A percentile compares a stretch with the other conserved stretches of the same genome.
Conservation (phyloP, 2,888 invertebrate species). For the Congeria kusceri region DNA sequence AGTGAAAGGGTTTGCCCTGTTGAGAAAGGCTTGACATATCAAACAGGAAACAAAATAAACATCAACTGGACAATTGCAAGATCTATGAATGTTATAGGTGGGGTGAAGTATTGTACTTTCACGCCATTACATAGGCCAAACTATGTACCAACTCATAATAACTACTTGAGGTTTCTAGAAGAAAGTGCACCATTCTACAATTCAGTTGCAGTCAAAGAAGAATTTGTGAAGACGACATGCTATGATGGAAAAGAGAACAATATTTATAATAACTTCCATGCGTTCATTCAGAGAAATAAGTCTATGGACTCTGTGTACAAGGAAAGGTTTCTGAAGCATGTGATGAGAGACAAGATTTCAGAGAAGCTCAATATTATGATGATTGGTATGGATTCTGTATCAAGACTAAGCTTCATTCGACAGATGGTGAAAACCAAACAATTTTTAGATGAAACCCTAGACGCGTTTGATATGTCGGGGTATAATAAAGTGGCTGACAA, state of each 20-base stretch:
- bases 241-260: conserved; percentile 69
- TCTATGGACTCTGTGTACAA: conserved; percentile 54
- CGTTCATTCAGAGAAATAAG: conserved; percentile 74
- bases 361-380: conserved; percentile 90
- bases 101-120: conserved; percentile 79
- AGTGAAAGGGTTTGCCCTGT: conserved; percentile 67
- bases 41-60: conserved; percentile 58
- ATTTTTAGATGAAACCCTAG: conserved; percentile 88
- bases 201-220: conserved; percentile 62
- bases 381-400: conserved; percentile 94
- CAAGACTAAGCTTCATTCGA: conserved; percentile 93
- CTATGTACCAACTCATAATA: conserved; percentile 57
- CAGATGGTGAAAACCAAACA: conserved; percentile 90
- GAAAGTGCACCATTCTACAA: conserved; percentile 57
- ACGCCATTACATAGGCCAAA: conserved; percentile 72
- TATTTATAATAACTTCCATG: conserved; percentile 80
- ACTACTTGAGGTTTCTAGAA: conserved; percentile 55
- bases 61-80: conserved; percentile 60
- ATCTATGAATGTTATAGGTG: conserved; percentile 55
- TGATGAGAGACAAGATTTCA: conserved; percentile 52
- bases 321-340: conserved; percentile 50
- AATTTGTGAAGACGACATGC: conserved; percentile 80
- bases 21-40: conserved; percentile 75
- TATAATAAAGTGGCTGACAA: conserved; percentile 97
- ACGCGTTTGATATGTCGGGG: conserved; percentile 92